Percentiles rank a stretch among this genome's conserved stretches.
phyloP scores from a whole-genome alignment of 2,797 vertebrate species.

The Leucoraja ocellata region DNA sequence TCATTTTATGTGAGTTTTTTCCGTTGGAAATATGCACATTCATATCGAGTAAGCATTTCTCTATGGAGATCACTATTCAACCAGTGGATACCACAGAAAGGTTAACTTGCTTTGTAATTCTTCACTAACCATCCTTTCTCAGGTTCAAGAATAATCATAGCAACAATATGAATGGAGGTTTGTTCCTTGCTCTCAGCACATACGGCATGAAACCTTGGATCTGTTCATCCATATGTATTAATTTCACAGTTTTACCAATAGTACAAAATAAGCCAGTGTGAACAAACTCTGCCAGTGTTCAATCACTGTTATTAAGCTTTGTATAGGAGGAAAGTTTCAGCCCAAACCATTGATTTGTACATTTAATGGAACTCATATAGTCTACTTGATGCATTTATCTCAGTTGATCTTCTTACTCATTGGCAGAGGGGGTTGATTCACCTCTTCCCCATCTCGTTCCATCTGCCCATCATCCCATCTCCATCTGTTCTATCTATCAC shows the following conservation, averaged over 20 bases:
- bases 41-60: not conserved
- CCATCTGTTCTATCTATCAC: no score
- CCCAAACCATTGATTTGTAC: not conserved
- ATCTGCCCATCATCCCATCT: no score
- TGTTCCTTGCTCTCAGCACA: no score
- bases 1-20: not conserved
- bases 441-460: no score
- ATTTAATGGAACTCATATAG: not conserved
- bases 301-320: not conserved
- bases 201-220: not conserved
- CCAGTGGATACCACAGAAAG: not conserved
- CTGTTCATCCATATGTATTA: not conserved
- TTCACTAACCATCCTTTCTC: no score
- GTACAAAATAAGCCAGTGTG: not conserved
- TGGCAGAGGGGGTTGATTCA: no score
- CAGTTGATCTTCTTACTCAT: not conserved
- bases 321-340: not conserved
- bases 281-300: not conserved
- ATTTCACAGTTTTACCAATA: not conserved
- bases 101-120: not conserved
- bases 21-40: not conserved
- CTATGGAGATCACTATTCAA: not conserved
- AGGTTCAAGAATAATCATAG: not conserved
- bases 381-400: not conserved
- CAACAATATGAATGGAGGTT: not conserved